Conservation (phyloP, 2,888 invertebrate species). For the Carterocephalus palaemon region DNA sequence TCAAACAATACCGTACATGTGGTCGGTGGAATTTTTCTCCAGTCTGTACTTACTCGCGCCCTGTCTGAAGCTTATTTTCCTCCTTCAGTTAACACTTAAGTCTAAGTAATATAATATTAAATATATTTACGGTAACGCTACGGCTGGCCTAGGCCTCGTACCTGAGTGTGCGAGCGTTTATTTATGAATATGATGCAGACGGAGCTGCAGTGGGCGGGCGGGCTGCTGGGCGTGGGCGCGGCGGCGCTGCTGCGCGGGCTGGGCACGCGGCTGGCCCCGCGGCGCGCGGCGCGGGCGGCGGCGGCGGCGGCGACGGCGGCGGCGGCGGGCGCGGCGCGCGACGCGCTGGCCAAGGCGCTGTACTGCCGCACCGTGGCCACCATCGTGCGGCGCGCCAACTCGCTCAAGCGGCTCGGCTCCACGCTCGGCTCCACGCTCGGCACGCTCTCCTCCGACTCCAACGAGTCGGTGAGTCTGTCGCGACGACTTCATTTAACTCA, state of each 20-base stretch:
- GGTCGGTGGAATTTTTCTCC: too few species aligned
- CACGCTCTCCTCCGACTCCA: constrained; percentile 93
- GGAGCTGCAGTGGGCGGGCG: constrained; percentile 92
- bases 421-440: constrained; percentile 92
- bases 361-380: constrained; percentile 97
- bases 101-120: too few species aligned
- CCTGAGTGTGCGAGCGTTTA: constrained; percentile 55
- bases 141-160: too few species aligned
- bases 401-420: constrained; percentile 84
- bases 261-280: constrained; percentile 88
- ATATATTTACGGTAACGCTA: too few species aligned
- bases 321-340: constrained; percentile 94
- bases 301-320: constrained; percentile 87
- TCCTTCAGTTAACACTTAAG: too few species aligned
- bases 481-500: too few species aligned
- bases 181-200: constrained; percentile 88
- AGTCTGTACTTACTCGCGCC: too few species aligned
- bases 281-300: constrained; percentile 56
- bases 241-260: constrained; percentile 89
- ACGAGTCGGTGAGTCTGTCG: constrained; percentile 91
- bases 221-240: constrained; percentile 88
- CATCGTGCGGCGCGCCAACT: constrained; percentile 94
- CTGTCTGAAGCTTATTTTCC: too few species aligned
- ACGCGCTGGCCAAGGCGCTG: constrained; percentile 92
- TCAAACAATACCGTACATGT: too few species aligned